Base-by-base conservation (phyloP, 1,140 invertebrate genomes). In the Zaprionus inermis region DNA sequence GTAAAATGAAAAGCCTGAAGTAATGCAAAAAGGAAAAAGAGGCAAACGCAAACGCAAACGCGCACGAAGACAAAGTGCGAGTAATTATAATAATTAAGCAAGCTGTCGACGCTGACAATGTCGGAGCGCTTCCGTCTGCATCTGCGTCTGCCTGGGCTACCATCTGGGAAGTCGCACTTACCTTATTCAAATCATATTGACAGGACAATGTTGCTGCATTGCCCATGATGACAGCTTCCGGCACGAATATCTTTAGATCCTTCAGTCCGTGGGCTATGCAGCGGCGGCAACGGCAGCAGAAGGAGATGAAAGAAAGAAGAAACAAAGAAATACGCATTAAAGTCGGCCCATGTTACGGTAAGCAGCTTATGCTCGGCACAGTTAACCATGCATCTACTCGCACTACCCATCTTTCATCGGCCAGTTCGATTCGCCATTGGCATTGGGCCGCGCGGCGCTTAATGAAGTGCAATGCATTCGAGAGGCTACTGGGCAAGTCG, bases 101-200 rank as follows among this genome's bases (percentile, higher is more conserved):
- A 72, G 83, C 79, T 73, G 58, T 72, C 59, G 83, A 44, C 69
- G 65, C 57, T 56, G 81, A 70, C 78, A 70, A 73, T 77, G 74
- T 65, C 41, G 63, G 66, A 41, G 32, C 61, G 63, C 58, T 59
- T 14, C 16, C 73, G 44, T 6, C 5, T 32, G 2, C 6, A 2
- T 2, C 30, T 36, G 12, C 52, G 24, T 22, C 9, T 52, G 30
- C 30, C n/a, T 46, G 34, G 38, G 51, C 20, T 14, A 18, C 44
- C 36, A 41, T 44, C 11, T 30, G 72, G 81, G 77, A 80, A 76
- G 74, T 83, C 55, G 76, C 77, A 77, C 79, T 81, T 92, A 92
- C 92, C 85, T 94, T 95, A 78, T 97, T 95, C 68, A 97, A 93
- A 89, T 97, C 96, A 91, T 97, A 97, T 78, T 95, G 94, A 92